Conservation (phyloP, 2,797 vertebrate genomes). For the Rhadinocentrus ornatus region DNA sequence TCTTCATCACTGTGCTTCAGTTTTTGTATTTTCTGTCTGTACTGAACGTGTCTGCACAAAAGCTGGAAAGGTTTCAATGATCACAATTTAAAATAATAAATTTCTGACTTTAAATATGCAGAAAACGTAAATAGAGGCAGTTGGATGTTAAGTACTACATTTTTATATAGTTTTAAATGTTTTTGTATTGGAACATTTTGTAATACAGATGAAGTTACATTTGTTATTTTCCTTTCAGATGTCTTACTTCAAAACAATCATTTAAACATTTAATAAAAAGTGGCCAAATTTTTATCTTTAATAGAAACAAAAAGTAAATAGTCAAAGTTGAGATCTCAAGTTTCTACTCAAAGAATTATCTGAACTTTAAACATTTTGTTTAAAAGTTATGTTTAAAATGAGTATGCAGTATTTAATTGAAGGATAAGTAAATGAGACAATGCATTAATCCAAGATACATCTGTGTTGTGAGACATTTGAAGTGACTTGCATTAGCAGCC, state of each 20-base stretch:
- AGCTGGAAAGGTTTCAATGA: background rate
- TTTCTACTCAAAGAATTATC: background rate
- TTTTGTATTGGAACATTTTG: too few species aligned
- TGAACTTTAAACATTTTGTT: background rate
- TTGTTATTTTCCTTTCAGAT: too few species aligned
- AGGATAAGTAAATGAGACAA: background rate
- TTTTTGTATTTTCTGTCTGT: too few species aligned
- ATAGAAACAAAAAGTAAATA: background rate
- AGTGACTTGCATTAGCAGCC: conserved; percentile 17
- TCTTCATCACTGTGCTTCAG: background rate
- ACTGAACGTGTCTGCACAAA: background rate
- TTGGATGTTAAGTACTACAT: too few species aligned
- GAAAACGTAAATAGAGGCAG: too few species aligned
- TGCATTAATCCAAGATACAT: background rate
- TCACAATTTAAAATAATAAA: too few species aligned
- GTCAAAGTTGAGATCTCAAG: background rate
- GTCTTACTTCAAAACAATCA: too few species aligned
- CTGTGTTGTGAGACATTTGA: conserved; percentile 4
- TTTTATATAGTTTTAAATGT: too few species aligned
- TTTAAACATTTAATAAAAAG: too few species aligned
- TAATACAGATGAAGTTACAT: too few species aligned
- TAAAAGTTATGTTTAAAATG: background rate
- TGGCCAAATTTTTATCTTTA: too few species aligned
- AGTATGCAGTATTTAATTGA: background rate
- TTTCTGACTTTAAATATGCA: too few species aligned